Conservation (phyloP, 2,113 vertebrate genomes). For the Periophthalmodon schlosseri region DNA sequence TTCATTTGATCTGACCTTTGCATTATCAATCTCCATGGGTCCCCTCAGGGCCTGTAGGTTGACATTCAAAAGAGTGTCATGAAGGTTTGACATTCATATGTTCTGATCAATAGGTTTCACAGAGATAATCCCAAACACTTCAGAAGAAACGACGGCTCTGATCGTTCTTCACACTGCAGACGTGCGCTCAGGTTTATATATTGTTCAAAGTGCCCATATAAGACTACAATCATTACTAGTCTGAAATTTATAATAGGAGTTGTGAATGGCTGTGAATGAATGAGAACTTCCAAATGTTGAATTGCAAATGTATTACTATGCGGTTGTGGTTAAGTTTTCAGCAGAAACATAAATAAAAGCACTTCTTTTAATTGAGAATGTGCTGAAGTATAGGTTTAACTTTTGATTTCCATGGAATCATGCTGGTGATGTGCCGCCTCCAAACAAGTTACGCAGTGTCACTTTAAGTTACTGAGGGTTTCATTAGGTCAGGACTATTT, state of each 20-base stretch:
- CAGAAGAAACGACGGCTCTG: not conserved
- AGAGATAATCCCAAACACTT: not conserved
- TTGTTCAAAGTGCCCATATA: not conserved
- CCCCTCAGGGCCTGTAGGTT: not conserved
- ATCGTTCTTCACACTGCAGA: not conserved
- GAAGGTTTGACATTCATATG: not conserved
- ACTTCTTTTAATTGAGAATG: too few species aligned
- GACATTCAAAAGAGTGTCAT: constrained; percentile 4
- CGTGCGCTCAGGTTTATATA: not conserved
- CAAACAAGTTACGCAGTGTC: too few species aligned
- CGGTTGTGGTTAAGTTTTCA: too few species aligned
- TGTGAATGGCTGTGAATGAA: not conserved
- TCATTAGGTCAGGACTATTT: too few species aligned
- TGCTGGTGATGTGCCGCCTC: too few species aligned
- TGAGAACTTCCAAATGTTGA: not conserved
- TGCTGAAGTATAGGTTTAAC: too few species aligned
- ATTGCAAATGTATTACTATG: too few species aligned
- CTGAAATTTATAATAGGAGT: not conserved
- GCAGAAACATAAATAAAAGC: too few species aligned
- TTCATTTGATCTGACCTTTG: not conserved
- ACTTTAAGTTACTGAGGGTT: too few species aligned
- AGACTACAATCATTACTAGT: not conserved
- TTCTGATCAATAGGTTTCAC: not conserved
- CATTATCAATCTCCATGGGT: not conserved
- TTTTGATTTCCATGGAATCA: too few species aligned